Evolutionary conservation across 2,888 invertebrate genomes (phyloP).

Genomic region (Drosophila neonasuta): DNA sequence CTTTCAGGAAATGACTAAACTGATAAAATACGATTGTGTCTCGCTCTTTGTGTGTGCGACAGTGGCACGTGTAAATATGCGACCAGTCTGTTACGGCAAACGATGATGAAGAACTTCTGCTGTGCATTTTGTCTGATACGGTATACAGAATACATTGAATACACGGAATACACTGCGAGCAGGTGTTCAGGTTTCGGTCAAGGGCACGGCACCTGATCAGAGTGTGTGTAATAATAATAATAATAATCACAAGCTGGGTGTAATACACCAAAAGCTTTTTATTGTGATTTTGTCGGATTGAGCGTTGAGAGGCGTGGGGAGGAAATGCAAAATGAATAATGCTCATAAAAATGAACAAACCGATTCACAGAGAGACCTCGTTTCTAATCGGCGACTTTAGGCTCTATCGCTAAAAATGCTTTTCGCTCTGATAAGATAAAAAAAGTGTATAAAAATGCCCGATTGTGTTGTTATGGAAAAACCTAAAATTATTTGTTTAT

Average conservation of each 20-base stretch:
- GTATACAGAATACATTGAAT: background rate
- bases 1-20: constrained; percentile 56
- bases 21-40: constrained; percentile 46
- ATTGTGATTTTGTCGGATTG: constrained; percentile 38
- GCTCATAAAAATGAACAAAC: constrained; percentile 21
- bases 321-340: constrained; percentile 24
- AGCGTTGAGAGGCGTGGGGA: background rate
- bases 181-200: constrained; percentile 48
- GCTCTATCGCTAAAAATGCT: constrained; percentile 47
- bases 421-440: constrained; percentile 45
- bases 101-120: constrained; percentile 2
- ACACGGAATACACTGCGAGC: constrained; percentile 16
- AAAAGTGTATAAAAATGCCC: background rate
- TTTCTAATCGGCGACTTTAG: constrained; percentile 40
- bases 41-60: constrained; percentile 10
- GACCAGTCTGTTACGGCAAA: constrained; percentile 2
- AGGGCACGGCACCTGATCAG: constrained; percentile 38
- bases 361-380: constrained; percentile 20
- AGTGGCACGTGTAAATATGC: constrained; percentile 41
- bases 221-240: constrained; percentile 6
- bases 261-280: constrained; percentile 46
- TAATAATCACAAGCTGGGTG: constrained; percentile 13
- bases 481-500: constrained; percentile 44
- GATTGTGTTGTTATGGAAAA: constrained; percentile 30
- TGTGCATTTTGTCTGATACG: constrained; percentile 9